Evolutionary conservation across 2,797 vertebrate species (phyloP).

Genomic region (Enoplosus armatus): DNA sequence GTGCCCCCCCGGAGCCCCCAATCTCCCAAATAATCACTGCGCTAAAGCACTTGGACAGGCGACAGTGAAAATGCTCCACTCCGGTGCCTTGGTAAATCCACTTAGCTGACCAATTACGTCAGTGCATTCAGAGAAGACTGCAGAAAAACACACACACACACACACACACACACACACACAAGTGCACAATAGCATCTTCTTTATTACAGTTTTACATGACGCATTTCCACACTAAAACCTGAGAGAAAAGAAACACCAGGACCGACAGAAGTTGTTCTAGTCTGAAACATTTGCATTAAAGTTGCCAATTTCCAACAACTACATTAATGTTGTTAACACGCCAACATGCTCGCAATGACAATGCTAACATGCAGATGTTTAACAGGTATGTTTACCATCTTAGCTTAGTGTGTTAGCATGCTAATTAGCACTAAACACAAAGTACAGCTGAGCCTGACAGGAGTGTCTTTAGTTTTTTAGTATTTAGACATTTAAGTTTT

Average conservation of each 20-base stretch:
- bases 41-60: conserved; percentile 44
- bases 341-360: too few species aligned
- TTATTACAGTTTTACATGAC: neutral
- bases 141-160: too few species aligned
- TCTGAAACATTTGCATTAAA: neutral
- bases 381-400: too few species aligned
- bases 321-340: too few species aligned
- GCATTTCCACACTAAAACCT: neutral
- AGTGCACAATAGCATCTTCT: neutral
- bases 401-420: too few species aligned
- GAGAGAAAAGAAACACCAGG: neutral
- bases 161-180: too few species aligned
- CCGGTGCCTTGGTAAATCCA: conserved; percentile 45
- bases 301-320: neutral
- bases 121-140: conserved; percentile 38
- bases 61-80: conserved; percentile 29
- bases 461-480: too few species aligned
- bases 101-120: conserved; percentile 46
- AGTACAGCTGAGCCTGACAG: too few species aligned
- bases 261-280: neutral
- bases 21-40: conserved; percentile 26
- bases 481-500: too few species aligned
- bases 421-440: too few species aligned
- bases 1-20: neutral
- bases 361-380: too few species aligned